Conservation (phyloP, 1,140 invertebrate species). For the Drosophila ficusphila region DNA sequence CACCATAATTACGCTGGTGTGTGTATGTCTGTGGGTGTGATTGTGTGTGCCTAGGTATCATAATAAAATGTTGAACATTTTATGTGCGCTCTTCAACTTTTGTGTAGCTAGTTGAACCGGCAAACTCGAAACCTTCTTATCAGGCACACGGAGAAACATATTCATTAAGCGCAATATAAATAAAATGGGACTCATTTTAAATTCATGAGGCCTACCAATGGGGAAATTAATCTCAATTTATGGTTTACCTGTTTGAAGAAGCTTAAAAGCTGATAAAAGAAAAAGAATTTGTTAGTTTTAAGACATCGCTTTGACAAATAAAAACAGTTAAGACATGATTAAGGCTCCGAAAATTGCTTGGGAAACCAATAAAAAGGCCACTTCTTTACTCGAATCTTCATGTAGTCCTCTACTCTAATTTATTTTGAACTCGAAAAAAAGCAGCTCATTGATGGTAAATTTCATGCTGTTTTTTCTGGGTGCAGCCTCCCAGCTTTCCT, state of each 20-base stretch:
- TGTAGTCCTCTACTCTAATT: not conserved
- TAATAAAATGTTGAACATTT: conserved; percentile 59
- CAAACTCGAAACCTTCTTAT: conserved; percentile 15
- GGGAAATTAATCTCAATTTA: too few species aligned
- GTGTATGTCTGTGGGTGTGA: conserved; percentile 6
- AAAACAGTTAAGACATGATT: too few species aligned
- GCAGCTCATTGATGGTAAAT: not conserved
- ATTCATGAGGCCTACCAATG: too few species aligned
- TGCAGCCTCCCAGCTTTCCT: not conserved
- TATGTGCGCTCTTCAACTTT: conserved; percentile 40
- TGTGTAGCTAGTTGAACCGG: conserved; percentile 9
- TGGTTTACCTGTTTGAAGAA: too few species aligned
- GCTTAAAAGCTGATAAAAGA: too few species aligned
- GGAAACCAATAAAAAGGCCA: too few species aligned
- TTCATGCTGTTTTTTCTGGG: not conserved
- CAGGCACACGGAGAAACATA: not conserved
- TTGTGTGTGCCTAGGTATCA: conserved; percentile 21
- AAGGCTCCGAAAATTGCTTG: too few species aligned
- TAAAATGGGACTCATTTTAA: too few species aligned
- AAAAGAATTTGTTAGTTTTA: too few species aligned
- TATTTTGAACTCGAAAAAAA: not conserved
- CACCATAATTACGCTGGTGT: conserved; percentile 52
- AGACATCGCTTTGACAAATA: too few species aligned
- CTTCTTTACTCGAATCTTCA: not conserved
- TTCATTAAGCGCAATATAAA: not conserved